Evolutionary conservation across 2,113 vertebrate species (phyloP).

Genomic region (Menidia beryllina): DNA sequence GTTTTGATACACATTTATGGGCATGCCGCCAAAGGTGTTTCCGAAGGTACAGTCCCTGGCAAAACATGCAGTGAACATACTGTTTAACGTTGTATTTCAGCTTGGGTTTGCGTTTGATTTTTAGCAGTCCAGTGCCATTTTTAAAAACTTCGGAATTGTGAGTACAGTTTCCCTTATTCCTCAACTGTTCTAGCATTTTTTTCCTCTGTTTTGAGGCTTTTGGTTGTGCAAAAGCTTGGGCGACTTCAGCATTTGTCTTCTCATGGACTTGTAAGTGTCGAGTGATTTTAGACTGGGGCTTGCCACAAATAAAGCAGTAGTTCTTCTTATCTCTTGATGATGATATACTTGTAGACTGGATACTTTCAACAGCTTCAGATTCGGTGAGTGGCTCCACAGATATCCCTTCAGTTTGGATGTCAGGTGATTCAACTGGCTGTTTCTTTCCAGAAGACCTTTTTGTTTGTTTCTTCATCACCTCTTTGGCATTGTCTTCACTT

Average conservation of each 20-base stretch:
- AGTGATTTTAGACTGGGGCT: background rate
- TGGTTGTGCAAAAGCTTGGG: conserved; percentile 3
- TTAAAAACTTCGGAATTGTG: background rate
- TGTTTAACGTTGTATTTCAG: background rate
- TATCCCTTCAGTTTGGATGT: too few species aligned
- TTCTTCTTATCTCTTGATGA: background rate
- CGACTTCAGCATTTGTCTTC: conserved; percentile 2
- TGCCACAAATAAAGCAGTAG: conserved; percentile 11
- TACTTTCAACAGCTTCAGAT: background rate
- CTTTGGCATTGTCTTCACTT: too few species aligned
- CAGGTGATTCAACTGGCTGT: too few species aligned
- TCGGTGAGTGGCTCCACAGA: background rate
- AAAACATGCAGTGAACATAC: conserved; percentile 7
- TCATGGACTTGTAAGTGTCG: background rate
- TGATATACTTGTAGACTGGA: background rate
- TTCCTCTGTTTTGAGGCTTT: background rate
- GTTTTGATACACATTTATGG: conserved; percentile 9
- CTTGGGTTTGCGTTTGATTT: background rate
- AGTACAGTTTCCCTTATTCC: conserved; percentile 11
- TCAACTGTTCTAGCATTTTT: background rate
- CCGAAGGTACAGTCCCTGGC: background rate
- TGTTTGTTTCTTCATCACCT: too few species aligned
- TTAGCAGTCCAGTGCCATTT: background rate
- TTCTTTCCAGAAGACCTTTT: too few species aligned
- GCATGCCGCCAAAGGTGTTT: conserved; percentile 3